Evolutionary conservation across 2,888 invertebrate genomes (phyloP).

Genomic region (Prosopocoilus inquinatus): DNA sequence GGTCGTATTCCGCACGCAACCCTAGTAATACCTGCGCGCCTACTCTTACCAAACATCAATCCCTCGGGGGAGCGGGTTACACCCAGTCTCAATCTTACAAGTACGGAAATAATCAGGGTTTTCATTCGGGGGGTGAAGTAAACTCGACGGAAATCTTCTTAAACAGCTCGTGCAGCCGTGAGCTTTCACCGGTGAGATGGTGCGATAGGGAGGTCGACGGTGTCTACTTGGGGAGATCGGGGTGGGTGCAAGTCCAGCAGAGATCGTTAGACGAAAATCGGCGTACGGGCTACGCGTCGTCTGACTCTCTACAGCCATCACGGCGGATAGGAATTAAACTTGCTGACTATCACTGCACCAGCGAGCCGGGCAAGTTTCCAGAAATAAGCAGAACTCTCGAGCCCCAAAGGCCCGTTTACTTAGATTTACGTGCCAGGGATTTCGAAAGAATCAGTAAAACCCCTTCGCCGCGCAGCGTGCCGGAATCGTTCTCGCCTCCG

Average conservation of each 20-base stretch:
- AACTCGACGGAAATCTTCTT: constrained; percentile 52
- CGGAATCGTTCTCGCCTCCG: constrained; percentile 57
- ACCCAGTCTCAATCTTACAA: constrained; percentile 16
- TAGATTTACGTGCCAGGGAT: constrained; percentile 43
- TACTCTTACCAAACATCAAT: constrained; percentile 43
- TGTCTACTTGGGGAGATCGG: constrained; percentile 57
- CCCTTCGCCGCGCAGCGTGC: constrained; percentile 44
- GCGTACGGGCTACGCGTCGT: constrained; percentile 43
- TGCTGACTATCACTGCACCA: constrained; percentile 55
- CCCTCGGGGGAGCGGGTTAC: constrained; percentile 34
- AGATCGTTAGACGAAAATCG: constrained; percentile 56
- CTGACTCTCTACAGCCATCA: constrained; percentile 46
- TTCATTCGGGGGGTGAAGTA: constrained; percentile 46
- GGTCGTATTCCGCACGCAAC: constrained; percentile 37
- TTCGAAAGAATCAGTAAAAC: constrained; percentile 37
- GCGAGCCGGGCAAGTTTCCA: constrained; percentile 41
- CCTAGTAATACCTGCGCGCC: constrained; percentile 32
- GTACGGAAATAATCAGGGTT: constrained; percentile 30
- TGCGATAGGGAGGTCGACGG: constrained; percentile 60
- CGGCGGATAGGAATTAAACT: constrained; percentile 52
- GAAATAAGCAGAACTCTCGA: constrained; percentile 25
- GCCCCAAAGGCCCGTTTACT: constrained; percentile 44
- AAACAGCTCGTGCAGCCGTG: constrained; percentile 51
- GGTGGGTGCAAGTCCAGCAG: constrained; percentile 60
- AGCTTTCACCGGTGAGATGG: constrained; percentile 60